Evolutionary conservation across 1,140 invertebrate genomes (phyloP).

Genomic region (Chlorops oryzae): DNA sequence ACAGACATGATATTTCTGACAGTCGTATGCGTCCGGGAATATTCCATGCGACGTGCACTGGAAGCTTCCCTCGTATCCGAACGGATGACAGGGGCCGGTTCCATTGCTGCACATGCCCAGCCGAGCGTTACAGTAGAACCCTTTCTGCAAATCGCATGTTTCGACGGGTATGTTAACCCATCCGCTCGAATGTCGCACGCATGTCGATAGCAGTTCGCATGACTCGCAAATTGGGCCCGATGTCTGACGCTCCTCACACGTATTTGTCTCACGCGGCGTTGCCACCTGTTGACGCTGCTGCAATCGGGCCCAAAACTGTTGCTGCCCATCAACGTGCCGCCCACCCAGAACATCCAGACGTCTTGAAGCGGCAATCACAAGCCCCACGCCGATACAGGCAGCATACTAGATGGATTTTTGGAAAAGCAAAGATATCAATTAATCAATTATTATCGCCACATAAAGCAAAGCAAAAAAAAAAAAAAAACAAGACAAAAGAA

Average conservation of each 20-base stretch:
- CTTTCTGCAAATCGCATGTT: conserved; percentile 37
- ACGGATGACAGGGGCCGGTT: conserved; percentile 42
- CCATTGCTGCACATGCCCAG: conserved; percentile 34
- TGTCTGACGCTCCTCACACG: conserved; percentile 31
- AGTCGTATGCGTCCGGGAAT: conserved; percentile 48
- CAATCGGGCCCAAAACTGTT: too few species aligned
- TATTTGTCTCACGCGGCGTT: conserved; percentile 36
- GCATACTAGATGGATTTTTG: too few species aligned
- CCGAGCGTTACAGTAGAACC: conserved; percentile 38
- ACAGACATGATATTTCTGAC: conserved; percentile 48
- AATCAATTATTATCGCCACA: too few species aligned
- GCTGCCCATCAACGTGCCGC: too few species aligned
- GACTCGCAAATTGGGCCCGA: conserved; percentile 43
- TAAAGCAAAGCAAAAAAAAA: too few species aligned
- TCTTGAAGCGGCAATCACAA: too few species aligned
- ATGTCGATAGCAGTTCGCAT: conserved; percentile 39
- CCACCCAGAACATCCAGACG: too few species aligned
- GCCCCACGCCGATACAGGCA: too few species aligned
- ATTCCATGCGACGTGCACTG: conserved; percentile 44
- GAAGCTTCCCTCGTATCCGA: conserved; percentile 40
- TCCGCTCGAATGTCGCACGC: conserved; percentile 37
- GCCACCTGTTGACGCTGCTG: too few species aligned
- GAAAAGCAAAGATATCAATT: too few species aligned
- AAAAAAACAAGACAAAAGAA: too few species aligned
- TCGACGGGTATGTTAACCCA: conserved; percentile 45